A percentile compares a stretch with the other conserved stretches of the same genome.
phyloP scores from a whole-genome alignment of 2,797 vertebrate species.

The Euthynnus affinis region DNA sequence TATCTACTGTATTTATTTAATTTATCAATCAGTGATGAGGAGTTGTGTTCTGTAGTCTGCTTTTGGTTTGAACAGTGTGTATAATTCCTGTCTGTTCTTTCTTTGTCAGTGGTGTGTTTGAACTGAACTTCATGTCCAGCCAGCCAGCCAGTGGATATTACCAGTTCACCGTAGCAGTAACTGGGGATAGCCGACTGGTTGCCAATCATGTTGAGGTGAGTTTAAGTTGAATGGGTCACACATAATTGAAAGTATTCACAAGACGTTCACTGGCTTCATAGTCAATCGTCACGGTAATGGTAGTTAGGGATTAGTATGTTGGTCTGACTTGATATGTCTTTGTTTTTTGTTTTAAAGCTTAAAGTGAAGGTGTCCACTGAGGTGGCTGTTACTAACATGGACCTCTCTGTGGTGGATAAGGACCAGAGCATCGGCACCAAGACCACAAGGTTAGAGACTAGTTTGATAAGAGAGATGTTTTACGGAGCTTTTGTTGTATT shows the following conservation, averaged over 20 bases:
- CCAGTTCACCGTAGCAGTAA: conserved; percentile 92
- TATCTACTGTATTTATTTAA: neutral
- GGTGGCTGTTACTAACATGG: conserved; percentile 95
- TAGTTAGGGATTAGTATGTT: neutral
- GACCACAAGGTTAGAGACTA: conserved; percentile 89
- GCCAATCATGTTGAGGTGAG: conserved; percentile 94
- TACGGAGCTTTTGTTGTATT: no score
- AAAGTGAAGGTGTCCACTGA: conserved; percentile 99
- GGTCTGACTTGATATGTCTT: neutral
- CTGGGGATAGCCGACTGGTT: conserved; percentile 92
- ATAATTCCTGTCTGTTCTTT: neutral
- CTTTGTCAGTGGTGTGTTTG: conserved; percentile 90
- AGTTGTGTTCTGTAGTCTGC: neutral
- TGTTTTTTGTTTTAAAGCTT: conserved; percentile 82
- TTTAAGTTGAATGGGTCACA: neutral
- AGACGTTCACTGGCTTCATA: neutral
- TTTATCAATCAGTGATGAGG: neutral
- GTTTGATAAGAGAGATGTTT: neutral
- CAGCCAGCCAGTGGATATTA: conserved; percentile 97
- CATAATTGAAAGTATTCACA: neutral
- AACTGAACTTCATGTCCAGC: conserved; percentile 94
- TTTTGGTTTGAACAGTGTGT: neutral
- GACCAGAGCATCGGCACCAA: conserved; percentile 99
- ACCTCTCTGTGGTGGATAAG: conserved; percentile 97
- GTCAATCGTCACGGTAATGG: neutral